Conservation (phyloP, 2,113 vertebrate species). For the Bos indicus region DNA sequence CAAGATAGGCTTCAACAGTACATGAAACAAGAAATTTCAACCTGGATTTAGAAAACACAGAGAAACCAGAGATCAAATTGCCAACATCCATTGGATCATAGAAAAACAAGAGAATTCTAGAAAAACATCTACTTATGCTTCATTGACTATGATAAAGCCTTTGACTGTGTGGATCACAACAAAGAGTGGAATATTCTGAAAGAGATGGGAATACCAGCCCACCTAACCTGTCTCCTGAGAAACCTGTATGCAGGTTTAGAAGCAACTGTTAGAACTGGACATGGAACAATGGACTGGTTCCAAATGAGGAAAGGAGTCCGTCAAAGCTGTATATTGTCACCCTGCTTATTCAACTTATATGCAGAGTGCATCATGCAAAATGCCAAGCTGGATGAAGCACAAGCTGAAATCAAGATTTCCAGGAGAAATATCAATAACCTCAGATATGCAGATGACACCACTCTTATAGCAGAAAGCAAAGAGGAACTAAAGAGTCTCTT, state of each 20-base stretch:
- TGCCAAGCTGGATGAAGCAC: background rate
- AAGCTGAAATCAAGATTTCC: background rate
- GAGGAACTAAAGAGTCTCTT: background rate
- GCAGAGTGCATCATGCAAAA: background rate
- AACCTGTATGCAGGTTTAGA: background rate
- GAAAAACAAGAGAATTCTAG: background rate
- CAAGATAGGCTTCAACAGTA: background rate
- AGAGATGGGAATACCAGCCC: background rate
- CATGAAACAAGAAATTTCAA: background rate
- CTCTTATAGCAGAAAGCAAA: background rate
- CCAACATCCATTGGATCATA: background rate
- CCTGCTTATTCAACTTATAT: background rate
- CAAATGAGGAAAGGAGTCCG: background rate
- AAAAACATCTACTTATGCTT: background rate
- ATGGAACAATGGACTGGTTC: background rate
- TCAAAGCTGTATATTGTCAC: background rate
- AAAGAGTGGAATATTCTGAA: background rate
- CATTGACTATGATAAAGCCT: background rate
- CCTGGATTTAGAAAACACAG: background rate
- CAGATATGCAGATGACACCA: background rate
- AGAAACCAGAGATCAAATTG: background rate
- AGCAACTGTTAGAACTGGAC: background rate
- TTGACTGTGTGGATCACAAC: background rate
- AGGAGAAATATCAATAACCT: background rate
- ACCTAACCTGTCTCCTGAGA: background rate